Conservation (phyloP, 2,113 vertebrate species). For the Terrapene triunguis region DNA sequence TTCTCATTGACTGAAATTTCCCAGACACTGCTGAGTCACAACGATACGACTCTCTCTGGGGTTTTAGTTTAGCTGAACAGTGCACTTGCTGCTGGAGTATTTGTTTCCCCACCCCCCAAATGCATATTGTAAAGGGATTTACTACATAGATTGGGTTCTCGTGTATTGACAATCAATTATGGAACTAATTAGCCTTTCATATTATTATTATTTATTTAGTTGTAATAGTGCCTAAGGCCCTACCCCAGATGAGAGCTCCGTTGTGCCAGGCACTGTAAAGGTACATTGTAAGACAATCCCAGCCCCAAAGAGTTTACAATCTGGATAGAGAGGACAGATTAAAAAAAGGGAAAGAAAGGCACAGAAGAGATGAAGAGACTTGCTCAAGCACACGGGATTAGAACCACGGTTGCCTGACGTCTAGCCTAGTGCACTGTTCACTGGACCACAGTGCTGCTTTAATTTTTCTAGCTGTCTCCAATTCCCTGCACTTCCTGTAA, state of each 20-base stretch:
- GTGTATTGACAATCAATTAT: rapidly evolving
- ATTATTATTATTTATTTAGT: background rate
- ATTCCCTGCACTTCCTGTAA: background rate
- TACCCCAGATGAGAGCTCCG: background rate
- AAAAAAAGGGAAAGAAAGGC: background rate
- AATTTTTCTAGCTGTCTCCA: background rate
- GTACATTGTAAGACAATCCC: background rate
- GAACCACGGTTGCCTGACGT: background rate
- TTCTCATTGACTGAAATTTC: background rate
- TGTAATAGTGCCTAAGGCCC: background rate
- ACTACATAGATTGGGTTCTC: background rate
- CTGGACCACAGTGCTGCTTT: background rate
- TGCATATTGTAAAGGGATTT: background rate
- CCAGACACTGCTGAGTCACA: slow-evolving; percentile 41
- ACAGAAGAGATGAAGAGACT: background rate
- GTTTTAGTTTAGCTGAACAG: background rate
- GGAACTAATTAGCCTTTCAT: background rate
- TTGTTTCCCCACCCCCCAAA: rapidly evolving
- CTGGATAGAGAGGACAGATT: background rate
- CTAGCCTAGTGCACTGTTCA: rapidly evolving
- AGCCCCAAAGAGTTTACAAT: background rate
- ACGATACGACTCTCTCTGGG: background rate
- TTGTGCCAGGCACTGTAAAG: rapidly evolving
- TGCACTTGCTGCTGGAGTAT: background rate
- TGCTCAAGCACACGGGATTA: rapidly evolving